Conservation (phyloP, 2,888 invertebrate species). For the Petrolisthes manimaculis region DNA sequence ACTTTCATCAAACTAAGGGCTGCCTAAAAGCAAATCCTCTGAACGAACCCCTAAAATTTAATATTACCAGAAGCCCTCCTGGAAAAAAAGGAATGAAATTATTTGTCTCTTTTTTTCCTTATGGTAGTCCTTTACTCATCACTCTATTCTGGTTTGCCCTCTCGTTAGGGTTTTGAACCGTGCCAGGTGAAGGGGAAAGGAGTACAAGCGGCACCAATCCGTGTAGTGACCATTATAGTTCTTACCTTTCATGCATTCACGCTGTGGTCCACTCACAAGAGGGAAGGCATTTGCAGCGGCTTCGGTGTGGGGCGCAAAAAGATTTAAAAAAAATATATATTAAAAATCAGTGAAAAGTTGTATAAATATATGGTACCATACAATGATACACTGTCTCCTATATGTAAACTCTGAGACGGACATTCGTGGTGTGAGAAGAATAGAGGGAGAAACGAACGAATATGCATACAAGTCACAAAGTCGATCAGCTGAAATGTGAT, state of each 20-base stretch:
- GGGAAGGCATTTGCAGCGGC: not conserved
- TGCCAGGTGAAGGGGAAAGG: not conserved
- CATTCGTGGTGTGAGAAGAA: too few species aligned
- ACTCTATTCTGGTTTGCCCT: not conserved
- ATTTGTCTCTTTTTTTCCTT: not conserved
- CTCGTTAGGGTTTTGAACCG: not conserved
- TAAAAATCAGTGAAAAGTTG: too few species aligned
- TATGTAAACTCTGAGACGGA: too few species aligned
- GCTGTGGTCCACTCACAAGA: conserved; percentile 12
- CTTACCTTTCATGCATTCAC: conserved; percentile 10
- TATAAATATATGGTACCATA: too few species aligned
- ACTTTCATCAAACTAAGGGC: not conserved
- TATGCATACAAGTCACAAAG: too few species aligned
- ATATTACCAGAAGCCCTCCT: not conserved
- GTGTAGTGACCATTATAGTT: not conserved
- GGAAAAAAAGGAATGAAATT: not conserved
- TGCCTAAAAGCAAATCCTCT: conserved; percentile 2
- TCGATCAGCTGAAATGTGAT: too few species aligned
- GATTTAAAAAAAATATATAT: not conserved
- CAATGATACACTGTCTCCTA: too few species aligned
- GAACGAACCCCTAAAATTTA: not conserved
- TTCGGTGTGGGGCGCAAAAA: not conserved
- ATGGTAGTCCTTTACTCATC: not conserved
- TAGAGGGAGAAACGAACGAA: too few species aligned
- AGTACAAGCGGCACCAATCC: not conserved